Evolutionary conservation across 2,797 vertebrate genomes (phyloP).

Genomic region (Gallinago stenura): DNA sequence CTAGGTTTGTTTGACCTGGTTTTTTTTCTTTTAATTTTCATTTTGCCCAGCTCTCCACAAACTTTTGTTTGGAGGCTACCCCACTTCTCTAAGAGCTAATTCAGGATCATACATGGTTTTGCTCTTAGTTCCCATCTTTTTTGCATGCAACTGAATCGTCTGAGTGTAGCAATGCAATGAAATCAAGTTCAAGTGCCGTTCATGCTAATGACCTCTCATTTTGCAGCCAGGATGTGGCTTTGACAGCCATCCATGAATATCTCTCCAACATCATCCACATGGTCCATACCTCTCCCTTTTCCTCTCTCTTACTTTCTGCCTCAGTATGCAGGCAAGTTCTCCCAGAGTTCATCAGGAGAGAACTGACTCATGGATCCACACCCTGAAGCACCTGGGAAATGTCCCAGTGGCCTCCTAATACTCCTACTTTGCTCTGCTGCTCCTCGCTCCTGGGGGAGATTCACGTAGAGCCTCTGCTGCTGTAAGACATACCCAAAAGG

Average conservation of each 20-base stretch:
- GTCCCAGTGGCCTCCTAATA: not conserved
- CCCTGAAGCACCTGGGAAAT: not conserved
- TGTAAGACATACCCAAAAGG: not conserved
- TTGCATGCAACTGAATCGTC: not conserved
- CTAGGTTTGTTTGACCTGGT: not conserved
- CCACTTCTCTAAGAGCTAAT: not conserved
- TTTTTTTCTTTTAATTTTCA: not conserved
- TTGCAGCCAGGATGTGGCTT: not conserved
- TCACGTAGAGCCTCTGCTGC: not conserved
- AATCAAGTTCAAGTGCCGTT: not conserved
- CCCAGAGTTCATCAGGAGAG: not conserved
- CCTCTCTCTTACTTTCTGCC: not conserved
- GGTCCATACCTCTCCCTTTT: not conserved
- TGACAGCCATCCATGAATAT: not conserved
- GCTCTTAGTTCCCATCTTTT: not conserved
- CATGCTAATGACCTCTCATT: not conserved
- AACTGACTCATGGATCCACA: not conserved
- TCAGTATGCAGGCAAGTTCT: not conserved
- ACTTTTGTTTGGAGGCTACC: not conserved
- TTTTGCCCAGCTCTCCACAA: not conserved
- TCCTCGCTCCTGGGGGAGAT: not conserved
- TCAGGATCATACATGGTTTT: not conserved
- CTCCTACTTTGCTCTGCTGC: not conserved
- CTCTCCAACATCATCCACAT: not conserved
- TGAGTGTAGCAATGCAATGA: not conserved